Conservation (phyloP, 2,888 invertebrate genomes). For the Eristalis arbustorum region DNA sequence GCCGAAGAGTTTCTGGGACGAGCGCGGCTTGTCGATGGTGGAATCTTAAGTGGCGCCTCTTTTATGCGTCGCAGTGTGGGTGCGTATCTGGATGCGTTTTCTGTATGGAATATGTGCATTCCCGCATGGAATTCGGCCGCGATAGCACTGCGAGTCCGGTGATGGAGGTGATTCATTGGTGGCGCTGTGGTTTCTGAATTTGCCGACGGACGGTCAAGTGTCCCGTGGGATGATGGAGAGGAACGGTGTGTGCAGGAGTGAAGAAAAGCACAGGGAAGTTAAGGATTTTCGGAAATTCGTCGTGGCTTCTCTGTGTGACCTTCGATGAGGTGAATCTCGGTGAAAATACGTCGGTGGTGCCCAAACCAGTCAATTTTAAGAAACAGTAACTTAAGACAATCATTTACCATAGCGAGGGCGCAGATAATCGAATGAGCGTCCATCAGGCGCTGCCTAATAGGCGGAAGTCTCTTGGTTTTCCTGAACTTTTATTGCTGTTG, state of each 20-base stretch:
- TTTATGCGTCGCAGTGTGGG: constrained; percentile 61
- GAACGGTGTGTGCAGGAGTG: neutral
- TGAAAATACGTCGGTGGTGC: no score
- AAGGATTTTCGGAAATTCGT: neutral
- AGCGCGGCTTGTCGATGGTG: constrained; percentile 63
- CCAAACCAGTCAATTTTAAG: no score
- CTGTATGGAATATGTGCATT: neutral
- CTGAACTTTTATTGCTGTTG: no score
- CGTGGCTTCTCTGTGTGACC: no score
- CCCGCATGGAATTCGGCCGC: neutral
- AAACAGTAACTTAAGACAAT: no score
- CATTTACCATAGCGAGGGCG: no score
- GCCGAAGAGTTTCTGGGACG: constrained; percentile 35
- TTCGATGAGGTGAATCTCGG: no score
- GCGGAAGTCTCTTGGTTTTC: no score
- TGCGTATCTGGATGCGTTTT: constrained; percentile 22
- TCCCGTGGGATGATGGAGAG: neutral
- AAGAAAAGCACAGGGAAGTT: neutral
- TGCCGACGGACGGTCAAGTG: neutral
- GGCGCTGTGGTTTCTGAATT: constrained; percentile 13
- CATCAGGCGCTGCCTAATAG: no score
- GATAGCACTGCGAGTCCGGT: neutral
- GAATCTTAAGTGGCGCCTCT: constrained; percentile 71
- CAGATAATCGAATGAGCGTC: no score
- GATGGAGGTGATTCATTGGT: constrained; percentile 22